Conservation (phyloP, 2,113 vertebrate genomes). For the Morone saxatilis region DNA sequence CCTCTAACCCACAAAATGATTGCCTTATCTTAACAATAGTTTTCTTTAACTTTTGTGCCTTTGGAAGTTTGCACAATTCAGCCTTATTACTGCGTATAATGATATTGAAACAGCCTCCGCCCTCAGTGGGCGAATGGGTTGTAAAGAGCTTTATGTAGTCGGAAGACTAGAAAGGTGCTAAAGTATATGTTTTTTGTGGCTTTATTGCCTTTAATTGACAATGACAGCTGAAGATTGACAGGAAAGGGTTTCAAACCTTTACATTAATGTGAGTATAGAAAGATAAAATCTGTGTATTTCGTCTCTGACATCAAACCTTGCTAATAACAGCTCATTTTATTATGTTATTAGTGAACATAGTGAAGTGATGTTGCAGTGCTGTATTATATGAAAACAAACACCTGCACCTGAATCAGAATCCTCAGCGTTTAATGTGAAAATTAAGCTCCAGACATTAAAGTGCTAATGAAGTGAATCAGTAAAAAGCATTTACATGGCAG, state of each 20-base stretch:
- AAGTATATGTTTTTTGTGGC: too few species aligned
- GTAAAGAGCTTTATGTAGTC: too few species aligned
- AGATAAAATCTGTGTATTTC: neutral
- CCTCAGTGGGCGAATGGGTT: too few species aligned
- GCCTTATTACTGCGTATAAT: neutral
- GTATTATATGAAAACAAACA: neutral
- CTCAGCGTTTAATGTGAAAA: neutral
- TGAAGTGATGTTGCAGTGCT: neutral
- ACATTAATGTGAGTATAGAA: neutral
- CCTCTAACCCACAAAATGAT: neutral
- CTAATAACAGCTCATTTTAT: neutral
- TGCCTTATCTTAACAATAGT: neutral
- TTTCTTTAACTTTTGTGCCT: neutral
- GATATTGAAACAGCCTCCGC: neutral
- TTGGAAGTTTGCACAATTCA: neutral
- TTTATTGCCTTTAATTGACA: too few species aligned
- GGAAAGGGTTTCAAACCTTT: too few species aligned
- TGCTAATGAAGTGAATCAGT: constrained; percentile 42
- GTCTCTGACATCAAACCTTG: neutral
- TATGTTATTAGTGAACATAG: neutral
- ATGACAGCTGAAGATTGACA: too few species aligned
- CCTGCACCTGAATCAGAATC: constrained; percentile 2
- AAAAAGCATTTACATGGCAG: constrained; percentile 28
- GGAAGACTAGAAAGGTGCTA: too few species aligned
- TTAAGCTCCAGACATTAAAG: constrained; percentile 17